Percentiles rank a stretch among this genome's conserved stretches.
Evolutionary conservation across 2,113 vertebrate genomes (phyloP).

Genomic region (Eubucco bourcierii): DNA sequence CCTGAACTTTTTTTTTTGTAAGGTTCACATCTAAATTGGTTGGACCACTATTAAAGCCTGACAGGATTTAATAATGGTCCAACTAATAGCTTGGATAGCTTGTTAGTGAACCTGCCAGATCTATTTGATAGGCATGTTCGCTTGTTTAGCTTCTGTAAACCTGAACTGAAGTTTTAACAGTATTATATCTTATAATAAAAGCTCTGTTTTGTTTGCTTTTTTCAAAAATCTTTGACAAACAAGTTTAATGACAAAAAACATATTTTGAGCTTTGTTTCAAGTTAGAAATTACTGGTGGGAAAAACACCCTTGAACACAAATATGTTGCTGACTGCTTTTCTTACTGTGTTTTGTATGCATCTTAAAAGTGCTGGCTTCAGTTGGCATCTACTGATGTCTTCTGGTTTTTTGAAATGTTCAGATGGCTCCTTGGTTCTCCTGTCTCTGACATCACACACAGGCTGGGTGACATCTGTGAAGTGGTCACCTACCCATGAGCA

Average conservation of each 20-base stretch:
- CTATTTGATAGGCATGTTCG: neutral
- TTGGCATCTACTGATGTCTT: neutral
- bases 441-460: constrained; percentile 93
- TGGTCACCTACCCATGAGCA: constrained; percentile 93
- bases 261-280: neutral
- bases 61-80: no score
- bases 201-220: neutral
- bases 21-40: neutral
- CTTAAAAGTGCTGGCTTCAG: neutral
- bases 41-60: neutral
- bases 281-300: neutral
- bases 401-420: constrained; percentile 49
- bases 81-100: accelerated
- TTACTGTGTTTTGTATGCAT: neutral
- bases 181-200: neutral
- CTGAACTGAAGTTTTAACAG: neutral
- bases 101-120: neutral
- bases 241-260: neutral
- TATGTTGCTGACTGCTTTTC: neutral
- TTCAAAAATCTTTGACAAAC: neutral
- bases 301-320: neutral
- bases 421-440: constrained; percentile 93
- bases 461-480: constrained; percentile 94
- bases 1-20: neutral
- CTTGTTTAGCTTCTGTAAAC: neutral